Conservation (phyloP, 2,113 vertebrate genomes). For the Nanger granti region DNA sequence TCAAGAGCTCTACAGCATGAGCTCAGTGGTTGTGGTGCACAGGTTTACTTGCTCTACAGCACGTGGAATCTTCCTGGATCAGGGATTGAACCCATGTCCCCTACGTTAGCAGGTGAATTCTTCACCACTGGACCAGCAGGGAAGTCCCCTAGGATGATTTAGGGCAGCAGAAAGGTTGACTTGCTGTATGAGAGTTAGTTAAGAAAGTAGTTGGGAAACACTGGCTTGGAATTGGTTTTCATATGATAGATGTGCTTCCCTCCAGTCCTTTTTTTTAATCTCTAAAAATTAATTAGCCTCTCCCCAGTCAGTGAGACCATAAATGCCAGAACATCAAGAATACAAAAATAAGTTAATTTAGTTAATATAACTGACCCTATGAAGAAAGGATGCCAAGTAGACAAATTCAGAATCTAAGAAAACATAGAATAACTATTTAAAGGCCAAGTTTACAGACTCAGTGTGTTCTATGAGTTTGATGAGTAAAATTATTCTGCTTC, state of each 20-base stretch:
- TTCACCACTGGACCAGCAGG: neutral
- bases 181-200: neutral
- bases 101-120: neutral
- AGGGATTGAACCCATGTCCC: neutral
- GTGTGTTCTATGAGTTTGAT: neutral
- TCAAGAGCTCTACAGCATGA: neutral
- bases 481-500: neutral
- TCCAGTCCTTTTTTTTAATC: neutral
- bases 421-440: neutral
- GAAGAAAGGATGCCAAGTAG: neutral
- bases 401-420: neutral
- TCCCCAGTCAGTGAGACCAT: neutral
- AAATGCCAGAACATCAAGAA: neutral
- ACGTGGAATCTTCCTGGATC: neutral
- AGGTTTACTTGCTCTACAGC: neutral
- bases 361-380: neutral
- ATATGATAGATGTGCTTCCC: neutral
- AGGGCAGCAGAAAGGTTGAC: neutral
- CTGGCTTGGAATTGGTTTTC: neutral
- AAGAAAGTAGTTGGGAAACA: no score
- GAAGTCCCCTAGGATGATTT: neutral
- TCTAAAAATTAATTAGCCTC: neutral
- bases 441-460: neutral
- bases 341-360: neutral
- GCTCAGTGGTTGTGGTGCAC: neutral